These are phyloP conservation scores for Megalopta genalis DNA, from an alignment of 1,140 invertebrate species.

Conservation along the genomic window DNA sequence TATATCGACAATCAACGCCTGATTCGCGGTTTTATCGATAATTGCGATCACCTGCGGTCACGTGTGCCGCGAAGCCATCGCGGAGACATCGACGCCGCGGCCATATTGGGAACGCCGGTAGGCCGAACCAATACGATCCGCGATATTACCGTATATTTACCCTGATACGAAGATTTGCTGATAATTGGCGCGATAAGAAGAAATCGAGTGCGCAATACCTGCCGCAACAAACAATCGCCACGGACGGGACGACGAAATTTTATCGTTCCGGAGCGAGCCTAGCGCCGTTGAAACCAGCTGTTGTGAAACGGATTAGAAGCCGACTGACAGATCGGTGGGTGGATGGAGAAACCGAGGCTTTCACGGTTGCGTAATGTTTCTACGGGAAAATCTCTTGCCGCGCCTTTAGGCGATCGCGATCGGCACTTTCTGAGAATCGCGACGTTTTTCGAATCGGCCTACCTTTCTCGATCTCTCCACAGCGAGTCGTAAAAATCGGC, in stretches of 20 bases:
- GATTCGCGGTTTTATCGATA: conserved; percentile 24
- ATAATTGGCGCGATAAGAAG: conserved; percentile 71
- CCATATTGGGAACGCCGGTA: conserved; percentile 65
- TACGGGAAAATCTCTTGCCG: conserved; percentile 34
- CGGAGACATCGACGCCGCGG: conserved; percentile 66
- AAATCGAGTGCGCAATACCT: conserved; percentile 66
- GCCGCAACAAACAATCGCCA: conserved; percentile 59
- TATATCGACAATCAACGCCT: background rate
- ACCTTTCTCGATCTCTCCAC: too few species aligned
- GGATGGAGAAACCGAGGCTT: conserved; percentile 50
- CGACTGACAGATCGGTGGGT: conserved; percentile 47
- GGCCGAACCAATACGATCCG: conserved; percentile 59
- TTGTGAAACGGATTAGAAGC: conserved; percentile 70
- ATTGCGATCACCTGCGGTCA: conserved; percentile 39
- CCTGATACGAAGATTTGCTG: conserved; percentile 76
- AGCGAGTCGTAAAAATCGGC: too few species aligned
- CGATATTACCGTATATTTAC: conserved; percentile 75
- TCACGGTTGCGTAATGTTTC: conserved; percentile 39
- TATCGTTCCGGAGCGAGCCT: conserved; percentile 52
- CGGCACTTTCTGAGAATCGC: background rate
- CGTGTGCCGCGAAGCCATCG: conserved; percentile 32
- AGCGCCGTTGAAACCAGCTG: conserved; percentile 46
- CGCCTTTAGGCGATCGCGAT: conserved; percentile 6
- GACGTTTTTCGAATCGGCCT: background rate
- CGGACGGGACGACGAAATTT: conserved; percentile 58